These are phyloP conservation scores for Muschampia plurimacula DNA, from an alignment of 2,888 invertebrate genomes.

Conservation along the genomic window DNA sequence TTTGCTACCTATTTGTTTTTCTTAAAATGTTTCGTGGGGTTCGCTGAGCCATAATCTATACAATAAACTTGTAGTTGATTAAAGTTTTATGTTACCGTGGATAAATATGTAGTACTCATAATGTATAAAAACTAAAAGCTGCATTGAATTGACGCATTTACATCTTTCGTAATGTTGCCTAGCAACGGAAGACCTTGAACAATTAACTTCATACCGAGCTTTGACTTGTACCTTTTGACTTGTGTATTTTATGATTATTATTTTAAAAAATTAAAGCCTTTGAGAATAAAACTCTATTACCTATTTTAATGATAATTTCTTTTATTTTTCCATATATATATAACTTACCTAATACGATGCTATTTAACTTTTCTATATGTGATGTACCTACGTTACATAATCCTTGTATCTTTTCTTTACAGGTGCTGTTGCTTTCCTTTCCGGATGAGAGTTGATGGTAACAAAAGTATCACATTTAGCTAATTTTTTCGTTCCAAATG, in stretches of 20 bases:
- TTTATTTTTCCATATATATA: too few relatives aligned
- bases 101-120: neutral
- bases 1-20: conserved; percentile 4
- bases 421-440: conserved; percentile 62
- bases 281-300: too few relatives aligned
- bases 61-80: neutral
- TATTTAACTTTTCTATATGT: neutral
- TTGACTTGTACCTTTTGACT: neutral
- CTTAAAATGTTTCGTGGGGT: too few relatives aligned
- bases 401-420: conserved; percentile 57
- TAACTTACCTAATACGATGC: too few relatives aligned
- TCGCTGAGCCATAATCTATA: too few relatives aligned
- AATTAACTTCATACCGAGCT: conserved; percentile 4
- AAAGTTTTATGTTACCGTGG: neutral
- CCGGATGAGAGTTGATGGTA: conserved; percentile 67
- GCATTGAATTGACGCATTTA: conserved; percentile 69
- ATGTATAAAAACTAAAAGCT: conserved; percentile 42
- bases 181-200: conserved; percentile 62
- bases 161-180: conserved; percentile 63
- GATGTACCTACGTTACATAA: conserved; percentile 25
- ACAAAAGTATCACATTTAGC: conserved; percentile 59
- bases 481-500: conserved; percentile 60
- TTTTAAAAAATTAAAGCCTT: too few relatives aligned
- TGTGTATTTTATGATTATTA: too few relatives aligned
- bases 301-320: too few relatives aligned